phyloP scores from a whole-genome alignment of 1,140 invertebrate species.

The Sweltsa coloradensis region DNA sequence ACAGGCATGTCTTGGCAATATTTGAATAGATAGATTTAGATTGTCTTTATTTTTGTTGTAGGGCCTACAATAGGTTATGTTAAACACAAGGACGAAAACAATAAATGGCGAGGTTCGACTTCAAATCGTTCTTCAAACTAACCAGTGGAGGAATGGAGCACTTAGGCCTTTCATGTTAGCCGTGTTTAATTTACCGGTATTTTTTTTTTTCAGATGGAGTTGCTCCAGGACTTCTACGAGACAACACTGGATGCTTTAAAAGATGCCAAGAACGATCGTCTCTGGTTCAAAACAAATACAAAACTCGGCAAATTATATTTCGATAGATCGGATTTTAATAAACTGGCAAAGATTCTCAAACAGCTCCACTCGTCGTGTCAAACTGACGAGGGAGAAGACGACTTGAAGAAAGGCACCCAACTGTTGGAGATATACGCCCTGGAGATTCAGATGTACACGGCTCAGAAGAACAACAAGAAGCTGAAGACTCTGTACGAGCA shows the following conservation, averaged over 20 bases:
- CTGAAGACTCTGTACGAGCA: constrained; percentile 96
- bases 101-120: no score
- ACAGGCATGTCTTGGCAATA: no score
- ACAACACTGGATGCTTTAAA: constrained; percentile 96
- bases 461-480: constrained; percentile 99
- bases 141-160: no score
- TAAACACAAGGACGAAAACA: no score
- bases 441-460: constrained; percentile 99
- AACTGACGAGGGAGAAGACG: constrained; percentile 99
- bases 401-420: constrained; percentile 97
- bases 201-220: constrained; percentile 68
- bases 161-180: no score
- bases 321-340: constrained; percentile 89
- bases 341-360: constrained; percentile 92
- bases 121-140: no score
- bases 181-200: not conserved
- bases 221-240: constrained; percentile 99
- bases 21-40: no score
- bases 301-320: constrained; percentile 98
- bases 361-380: constrained; percentile 96
- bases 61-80: no score
- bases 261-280: constrained; percentile 96
- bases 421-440: constrained; percentile 96
- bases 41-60: no score
- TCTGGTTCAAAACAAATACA: constrained; percentile 99